These are phyloP conservation scores for Suillia variegata DNA, from an alignment of 2,888 invertebrate species.

Conservation along the genomic window DNA sequence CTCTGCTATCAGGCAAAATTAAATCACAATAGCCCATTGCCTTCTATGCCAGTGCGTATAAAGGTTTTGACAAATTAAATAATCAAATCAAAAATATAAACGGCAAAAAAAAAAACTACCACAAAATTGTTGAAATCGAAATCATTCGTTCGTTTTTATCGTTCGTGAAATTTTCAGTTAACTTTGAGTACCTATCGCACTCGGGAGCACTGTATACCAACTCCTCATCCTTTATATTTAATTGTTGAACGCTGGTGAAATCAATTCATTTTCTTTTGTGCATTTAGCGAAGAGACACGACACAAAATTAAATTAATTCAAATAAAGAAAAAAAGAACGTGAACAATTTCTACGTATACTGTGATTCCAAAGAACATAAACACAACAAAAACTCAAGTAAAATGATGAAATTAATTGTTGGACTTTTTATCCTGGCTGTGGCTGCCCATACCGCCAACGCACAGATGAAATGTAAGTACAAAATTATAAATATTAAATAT, in stretches of 20 bases:
- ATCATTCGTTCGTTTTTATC: not conserved
- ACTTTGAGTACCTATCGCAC: no score
- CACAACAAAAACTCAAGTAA: conserved; percentile 23
- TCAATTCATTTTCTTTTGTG: conserved; percentile 53
- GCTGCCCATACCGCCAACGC: conserved; percentile 60
- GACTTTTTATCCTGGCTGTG: conserved; percentile 59
- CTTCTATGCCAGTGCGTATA: conserved; percentile 94
- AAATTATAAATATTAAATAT: conserved; percentile 5
- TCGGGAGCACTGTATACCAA: not conserved
- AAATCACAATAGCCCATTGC: conserved; percentile 62
- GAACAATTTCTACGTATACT: conserved; percentile 46
- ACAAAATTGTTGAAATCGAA: no score
- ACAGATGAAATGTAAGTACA: conserved; percentile 72
- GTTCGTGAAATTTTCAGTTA: conserved; percentile 9
- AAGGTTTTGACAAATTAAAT: conserved; percentile 66
- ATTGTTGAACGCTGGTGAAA: conserved; percentile 38
- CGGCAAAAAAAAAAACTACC: conserved; percentile 12
- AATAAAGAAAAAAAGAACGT: conserved; percentile 35
- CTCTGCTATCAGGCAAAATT: conserved; percentile 19
- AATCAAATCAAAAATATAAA: conserved; percentile 26
- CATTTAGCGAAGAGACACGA: conserved; percentile 42
- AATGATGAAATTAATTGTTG: conserved; percentile 67
- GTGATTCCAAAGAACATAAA: conserved; percentile 48
- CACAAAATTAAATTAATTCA: conserved; percentile 22
- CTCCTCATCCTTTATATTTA: conserved; percentile 39